Conservation (phyloP, 1,140 invertebrate species). For the Lordiphosa clarofinis region DNA sequence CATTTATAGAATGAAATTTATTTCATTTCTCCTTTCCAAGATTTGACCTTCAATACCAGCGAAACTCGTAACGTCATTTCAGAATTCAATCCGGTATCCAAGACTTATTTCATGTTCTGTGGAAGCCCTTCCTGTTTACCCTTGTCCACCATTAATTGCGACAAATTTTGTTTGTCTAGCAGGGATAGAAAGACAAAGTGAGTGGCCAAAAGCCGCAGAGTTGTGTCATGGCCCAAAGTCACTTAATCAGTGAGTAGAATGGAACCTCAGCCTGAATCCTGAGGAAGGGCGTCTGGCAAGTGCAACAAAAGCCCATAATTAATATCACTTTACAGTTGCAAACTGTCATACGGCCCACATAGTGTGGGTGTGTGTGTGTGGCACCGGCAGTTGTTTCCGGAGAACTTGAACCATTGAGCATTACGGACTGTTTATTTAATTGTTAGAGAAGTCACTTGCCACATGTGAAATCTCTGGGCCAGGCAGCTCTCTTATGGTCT, state of each 20-base stretch:
- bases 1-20: no score
- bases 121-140: constrained; percentile 1
- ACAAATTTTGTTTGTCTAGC: constrained; percentile 15
- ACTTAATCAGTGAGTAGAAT: constrained; percentile 44
- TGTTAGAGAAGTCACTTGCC: constrained; percentile 17
- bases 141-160: constrained; percentile 18
- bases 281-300: constrained; percentile 9
- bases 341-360: constrained; percentile 25
- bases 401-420: constrained; percentile 3
- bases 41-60: no score
- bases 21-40: no score
- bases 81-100: no score
- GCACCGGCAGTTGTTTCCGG: constrained; percentile 5
- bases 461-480: neutral
- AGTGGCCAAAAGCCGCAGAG: constrained; percentile 24
- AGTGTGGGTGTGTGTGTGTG: constrained; percentile 9
- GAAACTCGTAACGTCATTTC: no score
- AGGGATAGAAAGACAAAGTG: neutral
- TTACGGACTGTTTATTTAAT: constrained; percentile 42
- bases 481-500: no score
- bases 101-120: no score
- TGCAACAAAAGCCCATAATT: constrained; percentile 60
- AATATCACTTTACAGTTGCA: constrained; percentile 58
- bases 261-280: constrained; percentile 1
- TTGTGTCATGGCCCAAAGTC: constrained; percentile 41